These are phyloP conservation scores for Andrena minutula DNA, from an alignment of 2,888 invertebrate species.

Conservation along the genomic window DNA sequence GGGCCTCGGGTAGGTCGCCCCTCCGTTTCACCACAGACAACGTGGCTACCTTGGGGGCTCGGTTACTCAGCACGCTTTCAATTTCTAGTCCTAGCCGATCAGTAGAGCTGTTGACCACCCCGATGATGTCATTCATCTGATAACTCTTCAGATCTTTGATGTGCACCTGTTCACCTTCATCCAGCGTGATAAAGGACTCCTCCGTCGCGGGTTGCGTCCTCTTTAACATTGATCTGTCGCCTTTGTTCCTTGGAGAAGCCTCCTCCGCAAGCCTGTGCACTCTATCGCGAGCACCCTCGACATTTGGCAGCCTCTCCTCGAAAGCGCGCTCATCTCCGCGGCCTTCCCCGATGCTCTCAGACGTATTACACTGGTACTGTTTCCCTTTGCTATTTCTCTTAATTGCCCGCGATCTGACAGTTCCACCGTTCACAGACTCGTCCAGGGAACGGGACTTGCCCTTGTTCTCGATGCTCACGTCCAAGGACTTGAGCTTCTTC, in stretches of 20 bases:
- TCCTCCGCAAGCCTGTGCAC: background rate
- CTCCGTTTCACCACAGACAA: background rate
- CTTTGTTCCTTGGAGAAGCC: background rate
- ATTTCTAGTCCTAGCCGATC: background rate
- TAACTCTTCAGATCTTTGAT: conserved; percentile 42
- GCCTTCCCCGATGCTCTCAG: background rate
- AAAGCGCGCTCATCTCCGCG: background rate
- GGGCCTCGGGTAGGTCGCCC: too few relatives aligned
- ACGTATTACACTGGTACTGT: background rate
- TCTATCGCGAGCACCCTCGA: background rate
- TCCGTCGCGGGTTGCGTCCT: background rate
- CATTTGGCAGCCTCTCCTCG: conserved; percentile 5
- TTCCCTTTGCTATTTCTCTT: background rate
- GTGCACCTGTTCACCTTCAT: conserved; percentile 43
- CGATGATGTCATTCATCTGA: conserved; percentile 68
- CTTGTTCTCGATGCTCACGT: conserved; percentile 71
- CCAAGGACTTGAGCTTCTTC: conserved; percentile 70
- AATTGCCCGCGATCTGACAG: background rate
- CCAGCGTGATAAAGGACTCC: conserved; percentile 38
- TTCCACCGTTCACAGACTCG: background rate
- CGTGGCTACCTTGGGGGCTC: background rate
- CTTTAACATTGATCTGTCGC: conserved; percentile 10
- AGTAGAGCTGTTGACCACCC: background rate
- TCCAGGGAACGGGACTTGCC: background rate
- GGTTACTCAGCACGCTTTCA: background rate